These are phyloP conservation scores for Lomographa bimaculata DNA, from an alignment of 2,888 invertebrate species.

Conservation along the genomic window DNA sequence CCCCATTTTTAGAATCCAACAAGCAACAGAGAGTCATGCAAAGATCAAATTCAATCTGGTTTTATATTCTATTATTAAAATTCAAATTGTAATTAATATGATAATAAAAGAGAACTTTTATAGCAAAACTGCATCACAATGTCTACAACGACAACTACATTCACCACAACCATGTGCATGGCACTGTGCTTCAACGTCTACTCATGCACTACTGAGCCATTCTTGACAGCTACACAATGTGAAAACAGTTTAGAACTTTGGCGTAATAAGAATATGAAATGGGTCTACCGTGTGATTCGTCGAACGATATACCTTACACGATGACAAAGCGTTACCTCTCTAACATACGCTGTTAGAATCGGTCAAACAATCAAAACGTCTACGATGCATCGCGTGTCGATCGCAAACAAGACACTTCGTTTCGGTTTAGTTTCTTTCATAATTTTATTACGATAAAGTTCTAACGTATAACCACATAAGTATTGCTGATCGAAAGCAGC, in stretches of 20 bases:
- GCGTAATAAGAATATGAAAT: neutral
- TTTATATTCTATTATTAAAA: constrained; percentile 28
- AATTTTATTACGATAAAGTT: neutral
- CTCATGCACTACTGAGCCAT: constrained; percentile 71
- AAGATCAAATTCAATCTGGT: constrained; percentile 42
- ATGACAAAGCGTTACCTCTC: too few species aligned
- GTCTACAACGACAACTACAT: constrained; percentile 51
- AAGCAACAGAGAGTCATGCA: constrained; percentile 62
- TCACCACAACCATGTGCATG: constrained; percentile 80
- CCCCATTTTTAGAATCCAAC: constrained; percentile 48
- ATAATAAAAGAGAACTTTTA: constrained; percentile 73
- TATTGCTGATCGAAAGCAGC: neutral
- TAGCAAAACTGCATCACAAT: constrained; percentile 78
- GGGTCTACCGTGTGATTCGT: too few species aligned
- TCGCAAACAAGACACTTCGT: too few species aligned
- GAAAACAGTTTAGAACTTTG: constrained; percentile 15
- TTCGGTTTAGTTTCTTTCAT: neutral
- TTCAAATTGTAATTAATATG: constrained; percentile 35
- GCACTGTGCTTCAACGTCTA: constrained; percentile 72
- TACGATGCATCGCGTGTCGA: too few species aligned
- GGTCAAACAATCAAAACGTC: too few species aligned
- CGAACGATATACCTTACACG: too few species aligned
- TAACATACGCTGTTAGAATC: too few species aligned
- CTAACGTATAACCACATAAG: too few species aligned
- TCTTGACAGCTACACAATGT: constrained; percentile 22